Evolutionary conservation across 2,888 invertebrate species (phyloP).

Genomic region (Poecilobothrus nobilitatus): DNA sequence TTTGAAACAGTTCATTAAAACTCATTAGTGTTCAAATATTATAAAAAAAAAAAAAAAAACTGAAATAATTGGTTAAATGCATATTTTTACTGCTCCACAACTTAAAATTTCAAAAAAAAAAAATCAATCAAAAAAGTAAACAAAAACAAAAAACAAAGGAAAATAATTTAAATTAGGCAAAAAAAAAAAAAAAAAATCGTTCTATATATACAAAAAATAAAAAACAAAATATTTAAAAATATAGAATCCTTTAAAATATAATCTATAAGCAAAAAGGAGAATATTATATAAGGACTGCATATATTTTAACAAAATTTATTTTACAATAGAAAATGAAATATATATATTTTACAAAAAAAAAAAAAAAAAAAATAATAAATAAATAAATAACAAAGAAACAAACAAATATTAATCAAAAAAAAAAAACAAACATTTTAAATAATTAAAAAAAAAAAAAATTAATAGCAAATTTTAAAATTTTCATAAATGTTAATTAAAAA

Average conservation of each 20-base stretch:
- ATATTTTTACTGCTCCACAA: too few species aligned
- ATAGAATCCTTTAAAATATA: conserved; percentile 4
- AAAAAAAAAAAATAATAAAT: too few species aligned
- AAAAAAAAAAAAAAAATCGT: neutral
- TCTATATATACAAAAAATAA: neutral
- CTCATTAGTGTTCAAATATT: too few species aligned
- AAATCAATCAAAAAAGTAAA: too few species aligned
- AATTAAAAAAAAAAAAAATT: conserved; percentile 33
- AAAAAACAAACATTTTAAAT: conserved; percentile 25
- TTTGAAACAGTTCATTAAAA: too few species aligned
- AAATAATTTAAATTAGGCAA: too few species aligned
- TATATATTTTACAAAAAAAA: conserved; percentile 17
- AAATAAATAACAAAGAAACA: too few species aligned
- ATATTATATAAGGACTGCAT: conserved; percentile 7
- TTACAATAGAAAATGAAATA: conserved; percentile 11
- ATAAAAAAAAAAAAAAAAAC: too few species aligned
- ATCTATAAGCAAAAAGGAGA: conserved; percentile 14
- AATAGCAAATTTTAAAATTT: conserved; percentile 26
- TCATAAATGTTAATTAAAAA: conserved; percentile 23
- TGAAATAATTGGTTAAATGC: too few species aligned
- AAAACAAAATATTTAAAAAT: neutral
- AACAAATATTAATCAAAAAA: neutral
- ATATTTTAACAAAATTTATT: conserved; percentile 8
- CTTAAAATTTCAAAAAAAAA: too few species aligned
- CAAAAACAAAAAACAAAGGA: too few species aligned